phyloP scores from a whole-genome alignment of 2,888 invertebrate species.

The Thumatha senex region DNA sequence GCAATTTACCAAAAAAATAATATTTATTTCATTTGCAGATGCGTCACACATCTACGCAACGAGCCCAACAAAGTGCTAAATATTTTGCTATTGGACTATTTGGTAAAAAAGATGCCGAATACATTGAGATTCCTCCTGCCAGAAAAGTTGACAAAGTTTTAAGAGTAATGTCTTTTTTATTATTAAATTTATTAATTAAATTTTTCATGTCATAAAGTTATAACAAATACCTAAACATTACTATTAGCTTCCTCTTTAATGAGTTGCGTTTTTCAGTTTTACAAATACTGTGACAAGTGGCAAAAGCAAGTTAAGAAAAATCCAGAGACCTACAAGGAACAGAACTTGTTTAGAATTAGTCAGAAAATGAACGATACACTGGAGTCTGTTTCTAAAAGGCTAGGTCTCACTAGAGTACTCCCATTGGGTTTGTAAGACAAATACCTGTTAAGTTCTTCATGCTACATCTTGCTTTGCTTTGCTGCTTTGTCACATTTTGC shows the following conservation, averaged over 20 bases:
- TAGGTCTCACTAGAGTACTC: slow-evolving; percentile 82
- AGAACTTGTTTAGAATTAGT: slow-evolving; percentile 79
- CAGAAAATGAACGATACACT: slow-evolving; percentile 83
- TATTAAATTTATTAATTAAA: too few species aligned
- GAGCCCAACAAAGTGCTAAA: slow-evolving; percentile 89
- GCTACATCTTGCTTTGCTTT: slow-evolving; percentile 59
- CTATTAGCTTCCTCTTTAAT: slow-evolving; percentile 46
- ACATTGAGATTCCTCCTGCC: slow-evolving; percentile 86
- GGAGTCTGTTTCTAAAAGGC: slow-evolving; percentile 81
- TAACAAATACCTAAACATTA: too few species aligned
- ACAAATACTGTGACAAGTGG: slow-evolving; percentile 90
- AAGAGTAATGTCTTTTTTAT: slow-evolving; percentile 77
- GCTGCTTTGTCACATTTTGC: slow-evolving; percentile 36
- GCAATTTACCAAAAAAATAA: too few species aligned
- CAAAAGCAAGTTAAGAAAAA: slow-evolving; percentile 87
- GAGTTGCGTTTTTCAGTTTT: slow-evolving; percentile 86
- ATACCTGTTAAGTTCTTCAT: slow-evolving; percentile 25
- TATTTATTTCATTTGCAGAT: slow-evolving; percentile 80
- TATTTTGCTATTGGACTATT: slow-evolving; percentile 90
- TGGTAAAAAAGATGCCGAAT: slow-evolving; percentile 83
- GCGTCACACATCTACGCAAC: slow-evolving; percentile 89
- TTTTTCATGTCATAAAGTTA: too few species aligned
- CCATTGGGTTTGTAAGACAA: slow-evolving; percentile 73
- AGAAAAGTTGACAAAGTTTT: slow-evolving; percentile 86
- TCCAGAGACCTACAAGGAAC: slow-evolving; percentile 83